These are phyloP conservation scores for Hypothenemus hampei DNA, from an alignment of 1,140 invertebrate genomes.

Conservation along the genomic window DNA sequence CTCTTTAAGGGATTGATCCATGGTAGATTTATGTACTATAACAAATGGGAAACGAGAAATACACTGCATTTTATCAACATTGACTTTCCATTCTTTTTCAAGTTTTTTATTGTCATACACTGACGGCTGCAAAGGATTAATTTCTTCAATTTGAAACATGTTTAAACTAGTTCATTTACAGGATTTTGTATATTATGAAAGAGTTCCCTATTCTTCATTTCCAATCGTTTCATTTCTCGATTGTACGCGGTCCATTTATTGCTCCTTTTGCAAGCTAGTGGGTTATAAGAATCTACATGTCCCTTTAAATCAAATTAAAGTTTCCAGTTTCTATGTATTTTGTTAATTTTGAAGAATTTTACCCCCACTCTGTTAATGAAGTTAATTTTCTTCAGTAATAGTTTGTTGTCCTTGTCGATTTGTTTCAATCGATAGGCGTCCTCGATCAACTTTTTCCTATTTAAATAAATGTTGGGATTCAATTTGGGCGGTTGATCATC, in stretches of 20 bases:
- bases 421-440: constrained; percentile 37
- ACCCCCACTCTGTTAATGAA: constrained; percentile 44
- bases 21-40: constrained; percentile 29
- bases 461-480: constrained; percentile 39
- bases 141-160: constrained; percentile 1
- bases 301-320: constrained; percentile 30
- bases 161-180: not conserved
- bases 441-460: constrained; percentile 33
- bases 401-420: constrained; percentile 48
- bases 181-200: not conserved
- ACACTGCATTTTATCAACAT: constrained; percentile 28
- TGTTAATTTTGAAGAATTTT: constrained; percentile 25
- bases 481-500: constrained; percentile 46
- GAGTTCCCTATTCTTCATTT: constrained; percentile 20
- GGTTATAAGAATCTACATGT: constrained; percentile 37
- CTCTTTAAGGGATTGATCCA: constrained; percentile 31
- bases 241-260: constrained; percentile 33
- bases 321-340: not conserved
- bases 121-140: constrained; percentile 21
- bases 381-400: constrained; percentile 46
- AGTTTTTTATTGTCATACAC: constrained; percentile 25
- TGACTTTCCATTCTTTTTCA: constrained; percentile 26
- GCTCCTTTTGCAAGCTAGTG: constrained; percentile 26
- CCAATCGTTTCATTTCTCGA: constrained; percentile 27
- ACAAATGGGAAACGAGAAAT: constrained; percentile 32